Conservation (phyloP, 2,113 vertebrate genomes). For the Sinocyclocheilus grahami region DNA sequence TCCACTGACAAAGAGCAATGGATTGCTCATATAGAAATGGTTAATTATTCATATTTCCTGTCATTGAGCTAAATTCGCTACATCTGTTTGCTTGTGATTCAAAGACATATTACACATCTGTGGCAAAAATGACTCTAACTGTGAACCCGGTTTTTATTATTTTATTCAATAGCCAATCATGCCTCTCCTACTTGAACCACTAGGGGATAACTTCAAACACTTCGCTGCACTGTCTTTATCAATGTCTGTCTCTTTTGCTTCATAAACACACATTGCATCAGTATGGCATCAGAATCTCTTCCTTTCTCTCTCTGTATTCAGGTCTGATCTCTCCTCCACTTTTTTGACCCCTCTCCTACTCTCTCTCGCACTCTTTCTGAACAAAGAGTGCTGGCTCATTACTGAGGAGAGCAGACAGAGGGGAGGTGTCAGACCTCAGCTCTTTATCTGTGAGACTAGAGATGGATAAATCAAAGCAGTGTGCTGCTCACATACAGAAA, state of each 20-base stretch:
- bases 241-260: slow-evolving; percentile 14
- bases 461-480: slow-evolving; percentile 50
- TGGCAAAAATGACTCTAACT: neutral
- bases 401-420: slow-evolving; percentile 46
- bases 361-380: slow-evolving; percentile 39
- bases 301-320: slow-evolving; percentile 40
- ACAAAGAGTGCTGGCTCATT: slow-evolving; percentile 58
- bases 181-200: slow-evolving; percentile 40
- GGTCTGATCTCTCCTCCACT: slow-evolving; percentile 43
- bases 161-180: slow-evolving; percentile 24
- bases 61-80: too few species aligned
- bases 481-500: slow-evolving; percentile 32
- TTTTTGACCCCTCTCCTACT: slow-evolving; percentile 45
- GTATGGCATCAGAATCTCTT: slow-evolving; percentile 51
- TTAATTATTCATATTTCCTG: too few species aligned
- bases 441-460: slow-evolving; percentile 55
- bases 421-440: slow-evolving; percentile 46
- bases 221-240: slow-evolving; percentile 33
- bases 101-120: slow-evolving; percentile 2
- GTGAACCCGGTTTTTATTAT: slow-evolving; percentile 27
- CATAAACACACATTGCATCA: slow-evolving; percentile 53
- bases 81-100: neutral
- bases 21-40: neutral
- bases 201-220: slow-evolving; percentile 41
- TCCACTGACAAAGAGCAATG: neutral